phyloP scores from a whole-genome alignment of 2,888 invertebrate species.

The Macrophya alboannulata region DNA sequence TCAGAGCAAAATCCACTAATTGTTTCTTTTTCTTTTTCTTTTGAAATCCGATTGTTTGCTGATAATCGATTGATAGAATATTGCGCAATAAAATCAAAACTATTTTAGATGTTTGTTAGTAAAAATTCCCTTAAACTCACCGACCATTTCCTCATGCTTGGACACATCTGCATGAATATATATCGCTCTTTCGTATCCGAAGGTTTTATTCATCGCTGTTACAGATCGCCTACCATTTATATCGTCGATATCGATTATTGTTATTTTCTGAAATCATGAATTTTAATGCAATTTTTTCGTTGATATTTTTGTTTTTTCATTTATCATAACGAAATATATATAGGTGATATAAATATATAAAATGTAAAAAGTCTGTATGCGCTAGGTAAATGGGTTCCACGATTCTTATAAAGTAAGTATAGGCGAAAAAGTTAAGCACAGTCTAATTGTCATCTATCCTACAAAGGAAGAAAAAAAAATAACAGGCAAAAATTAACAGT shows the following conservation, averaged over 20 bases:
- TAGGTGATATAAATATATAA: no score
- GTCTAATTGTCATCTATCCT: no score
- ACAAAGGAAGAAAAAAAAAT: no score
- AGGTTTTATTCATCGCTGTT: slow-evolving; percentile 70
- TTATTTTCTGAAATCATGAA: slow-evolving; percentile 68
- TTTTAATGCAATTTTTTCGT: background rate
- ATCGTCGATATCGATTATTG: slow-evolving; percentile 72
- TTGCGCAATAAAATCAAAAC: background rate
- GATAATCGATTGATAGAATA: background rate
- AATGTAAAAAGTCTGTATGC: no score
- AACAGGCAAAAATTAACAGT: no score
- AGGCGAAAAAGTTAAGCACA: no score
- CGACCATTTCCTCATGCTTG: slow-evolving; percentile 67
- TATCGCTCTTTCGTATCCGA: slow-evolving; percentile 68
- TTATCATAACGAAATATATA: background rate
- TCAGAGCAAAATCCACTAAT: no score
- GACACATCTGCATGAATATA: slow-evolving; percentile 73
- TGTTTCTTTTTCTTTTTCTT: no score
- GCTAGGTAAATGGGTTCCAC: no score
- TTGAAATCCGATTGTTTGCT: background rate
- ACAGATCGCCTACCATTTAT: slow-evolving; percentile 65
- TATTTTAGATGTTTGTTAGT: background rate
- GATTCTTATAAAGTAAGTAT: no score
- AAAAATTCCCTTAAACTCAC: slow-evolving; percentile 61
- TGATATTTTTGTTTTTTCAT: slow-evolving; percentile 7